Conservation (phyloP, 2,113 vertebrate species). For the Galemys pyrenaicus region DNA sequence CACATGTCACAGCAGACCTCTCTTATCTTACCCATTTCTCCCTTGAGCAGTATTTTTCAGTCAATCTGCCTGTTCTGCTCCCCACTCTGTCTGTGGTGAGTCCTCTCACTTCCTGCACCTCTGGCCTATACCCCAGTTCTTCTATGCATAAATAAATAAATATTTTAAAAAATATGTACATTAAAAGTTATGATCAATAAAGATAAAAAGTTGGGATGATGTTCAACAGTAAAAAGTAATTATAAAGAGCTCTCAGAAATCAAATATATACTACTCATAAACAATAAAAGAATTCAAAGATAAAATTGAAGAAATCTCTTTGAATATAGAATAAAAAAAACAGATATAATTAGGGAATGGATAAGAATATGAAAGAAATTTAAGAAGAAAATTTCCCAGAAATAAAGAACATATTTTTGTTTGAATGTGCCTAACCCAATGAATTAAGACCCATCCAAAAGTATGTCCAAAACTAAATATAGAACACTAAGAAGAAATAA, state of each 20-base stretch:
- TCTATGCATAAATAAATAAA: background rate
- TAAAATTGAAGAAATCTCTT: background rate
- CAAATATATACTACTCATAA: slow-evolving; percentile 10
- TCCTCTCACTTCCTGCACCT: too few species aligned
- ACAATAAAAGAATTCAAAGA: background rate
- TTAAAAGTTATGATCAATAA: slow-evolving; percentile 19
- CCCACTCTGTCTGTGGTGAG: too few species aligned
- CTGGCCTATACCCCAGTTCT: too few species aligned
- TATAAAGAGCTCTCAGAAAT: slow-evolving; percentile 4
- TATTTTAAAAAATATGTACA: background rate
- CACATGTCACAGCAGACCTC: too few species aligned
- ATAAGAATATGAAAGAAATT: slow-evolving; percentile 11
- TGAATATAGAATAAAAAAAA: background rate
- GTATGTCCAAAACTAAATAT: slow-evolving; percentile 31
- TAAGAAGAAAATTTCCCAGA: slow-evolving; percentile 3
- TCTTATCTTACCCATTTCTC: too few species aligned
- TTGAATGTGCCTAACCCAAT: background rate
- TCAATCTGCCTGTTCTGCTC: too few species aligned
- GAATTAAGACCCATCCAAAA: background rate
- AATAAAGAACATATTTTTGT: background rate
- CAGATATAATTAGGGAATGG: background rate
- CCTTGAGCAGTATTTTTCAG: too few species aligned
- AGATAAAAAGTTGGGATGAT: background rate
- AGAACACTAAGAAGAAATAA: slow-evolving; percentile 12
- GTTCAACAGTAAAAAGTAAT: slow-evolving; percentile 18